phyloP scores from a whole-genome alignment of 2,113 vertebrate genomes.

The Nothocercus julius region DNA sequence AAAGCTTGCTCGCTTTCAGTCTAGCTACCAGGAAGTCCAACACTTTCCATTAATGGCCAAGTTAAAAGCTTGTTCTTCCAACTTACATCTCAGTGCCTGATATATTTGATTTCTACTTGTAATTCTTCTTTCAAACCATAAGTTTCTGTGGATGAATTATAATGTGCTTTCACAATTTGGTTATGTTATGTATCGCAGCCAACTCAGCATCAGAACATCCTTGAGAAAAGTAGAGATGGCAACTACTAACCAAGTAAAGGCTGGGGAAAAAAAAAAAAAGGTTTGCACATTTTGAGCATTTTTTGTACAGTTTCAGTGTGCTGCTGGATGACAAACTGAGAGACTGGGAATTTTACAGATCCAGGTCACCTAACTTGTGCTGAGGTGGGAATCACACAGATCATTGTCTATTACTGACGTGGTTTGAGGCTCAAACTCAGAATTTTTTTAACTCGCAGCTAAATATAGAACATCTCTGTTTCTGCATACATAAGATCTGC shows the following conservation, averaged over 20 bases:
- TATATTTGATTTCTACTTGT: not conserved
- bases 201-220: not conserved
- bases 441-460: not conserved
- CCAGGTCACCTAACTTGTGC: not conserved
- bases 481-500: not conserved
- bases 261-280: not conserved
- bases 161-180: not conserved
- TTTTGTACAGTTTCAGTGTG: not conserved
- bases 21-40: not conserved
- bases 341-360: not conserved
- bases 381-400: rapidly evolving
- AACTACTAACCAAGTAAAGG: not conserved
- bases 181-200: not conserved
- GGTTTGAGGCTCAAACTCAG: not conserved
- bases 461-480: not conserved
- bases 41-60: not conserved
- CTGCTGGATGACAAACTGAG: not conserved
- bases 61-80: not conserved
- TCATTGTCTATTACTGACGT: not conserved
- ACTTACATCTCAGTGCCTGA: not conserved
- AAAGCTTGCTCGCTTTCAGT: not conserved
- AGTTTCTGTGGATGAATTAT: not conserved
- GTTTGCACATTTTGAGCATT: not conserved
- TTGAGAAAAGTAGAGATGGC: not conserved
- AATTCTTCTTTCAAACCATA: not conserved